phyloP scores from a whole-genome alignment of 2,888 invertebrate species.

The Stenoptilia bipunctidactyla region DNA sequence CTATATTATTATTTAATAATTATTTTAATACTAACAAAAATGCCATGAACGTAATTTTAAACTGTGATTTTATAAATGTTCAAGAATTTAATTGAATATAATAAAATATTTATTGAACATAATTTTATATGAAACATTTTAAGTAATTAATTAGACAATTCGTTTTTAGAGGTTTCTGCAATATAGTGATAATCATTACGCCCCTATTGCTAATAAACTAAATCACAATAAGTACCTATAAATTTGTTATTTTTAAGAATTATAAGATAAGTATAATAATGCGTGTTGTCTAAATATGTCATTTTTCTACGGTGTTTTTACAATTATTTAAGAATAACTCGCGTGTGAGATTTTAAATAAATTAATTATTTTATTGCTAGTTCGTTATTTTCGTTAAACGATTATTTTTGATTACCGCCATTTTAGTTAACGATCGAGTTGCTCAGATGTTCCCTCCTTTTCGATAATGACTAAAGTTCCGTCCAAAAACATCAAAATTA shows the following conservation, averaged over 20 bases:
- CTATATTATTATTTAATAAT: constrained; percentile 9
- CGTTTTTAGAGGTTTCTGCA: constrained; percentile 7
- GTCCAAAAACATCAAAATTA: constrained; percentile 9
- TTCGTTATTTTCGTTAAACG: constrained; percentile 57
- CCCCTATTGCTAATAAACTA: not conserved
- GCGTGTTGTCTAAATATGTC: not conserved
- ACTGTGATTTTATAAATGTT: constrained; percentile 63
- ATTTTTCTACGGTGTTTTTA: constrained; percentile 10
- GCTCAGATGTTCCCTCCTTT: too few relatives aligned
- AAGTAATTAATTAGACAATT: constrained; percentile 17
- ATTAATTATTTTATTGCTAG: constrained; percentile 16
- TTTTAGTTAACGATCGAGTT: too few relatives aligned
- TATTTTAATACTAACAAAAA: constrained; percentile 22
- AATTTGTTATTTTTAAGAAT: too few relatives aligned
- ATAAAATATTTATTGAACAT: constrained; percentile 31
- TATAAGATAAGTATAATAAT: not conserved
- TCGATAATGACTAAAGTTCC: not conserved
- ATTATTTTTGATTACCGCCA: constrained; percentile 30
- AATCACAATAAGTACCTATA: too few relatives aligned
- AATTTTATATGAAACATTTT: constrained; percentile 18
- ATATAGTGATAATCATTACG: constrained; percentile 12
- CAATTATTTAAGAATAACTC: constrained; percentile 9
- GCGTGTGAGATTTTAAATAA: constrained; percentile 6
- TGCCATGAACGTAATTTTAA: constrained; percentile 64
- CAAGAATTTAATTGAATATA: constrained; percentile 34